phyloP scores from a whole-genome alignment of 2,797 vertebrate species.

The Cossypha niveicapilla region DNA sequence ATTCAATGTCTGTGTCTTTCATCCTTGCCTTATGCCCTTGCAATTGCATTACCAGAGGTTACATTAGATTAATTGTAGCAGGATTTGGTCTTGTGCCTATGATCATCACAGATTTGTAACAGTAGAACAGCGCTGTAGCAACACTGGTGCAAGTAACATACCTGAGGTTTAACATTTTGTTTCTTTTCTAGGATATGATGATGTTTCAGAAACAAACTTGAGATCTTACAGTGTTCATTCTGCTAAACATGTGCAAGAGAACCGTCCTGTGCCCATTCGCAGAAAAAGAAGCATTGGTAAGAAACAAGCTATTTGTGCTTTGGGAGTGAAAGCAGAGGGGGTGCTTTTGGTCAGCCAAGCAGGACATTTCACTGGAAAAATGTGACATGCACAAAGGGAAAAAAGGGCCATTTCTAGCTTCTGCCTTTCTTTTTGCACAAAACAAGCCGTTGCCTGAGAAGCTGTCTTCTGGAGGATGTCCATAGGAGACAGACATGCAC shows the following conservation, averaged over 20 bases:
- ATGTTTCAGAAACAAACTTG: constrained; percentile 83
- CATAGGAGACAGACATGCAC: constrained; percentile 60
- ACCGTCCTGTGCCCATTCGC: constrained; percentile 85
- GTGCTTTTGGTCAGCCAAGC: constrained; percentile 37
- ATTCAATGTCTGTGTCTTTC: background rate
- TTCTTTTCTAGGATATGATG: constrained; percentile 78
- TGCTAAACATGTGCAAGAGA: constrained; percentile 83
- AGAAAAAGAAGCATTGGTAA: constrained; percentile 93
- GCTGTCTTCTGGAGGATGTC: constrained; percentile 55
- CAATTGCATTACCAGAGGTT: background rate
- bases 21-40: background rate
- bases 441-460: background rate
- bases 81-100: background rate
- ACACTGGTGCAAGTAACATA: background rate
- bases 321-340: background rate
- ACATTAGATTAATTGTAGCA: background rate
- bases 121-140: rapidly evolving
- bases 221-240: constrained; percentile 82
- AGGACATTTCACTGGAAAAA: constrained; percentile 30
- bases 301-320: constrained; percentile 39
- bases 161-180: constrained; percentile 17
- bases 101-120: background rate
- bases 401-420: constrained; percentile 31
- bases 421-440: constrained; percentile 17
- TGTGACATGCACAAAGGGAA: background rate